Evolutionary conservation across 2,888 invertebrate genomes (phyloP).

Genomic region (Lithophane ornitopus): DNA sequence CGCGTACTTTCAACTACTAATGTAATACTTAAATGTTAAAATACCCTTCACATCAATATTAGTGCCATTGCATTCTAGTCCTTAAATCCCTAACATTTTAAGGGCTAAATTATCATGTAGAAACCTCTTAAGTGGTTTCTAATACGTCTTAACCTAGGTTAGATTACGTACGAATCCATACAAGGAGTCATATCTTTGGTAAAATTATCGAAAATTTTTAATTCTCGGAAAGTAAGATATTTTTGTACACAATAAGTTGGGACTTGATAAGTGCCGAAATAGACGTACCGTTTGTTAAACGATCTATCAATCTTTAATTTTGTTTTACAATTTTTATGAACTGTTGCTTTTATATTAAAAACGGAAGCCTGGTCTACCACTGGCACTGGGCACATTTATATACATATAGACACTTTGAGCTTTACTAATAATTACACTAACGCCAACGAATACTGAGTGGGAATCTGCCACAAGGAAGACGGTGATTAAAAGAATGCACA

Average conservation of each 20-base stretch:
- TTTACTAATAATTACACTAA: conserved; percentile 56
- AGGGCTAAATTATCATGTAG: conserved; percentile 44
- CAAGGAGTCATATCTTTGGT: conserved; percentile 71
- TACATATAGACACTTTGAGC: conserved; percentile 60
- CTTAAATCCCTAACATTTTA: conserved; percentile 41
- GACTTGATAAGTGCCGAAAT: conserved; percentile 52
- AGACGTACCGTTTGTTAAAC: conserved; percentile 38
- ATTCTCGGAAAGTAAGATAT: conserved; percentile 65
- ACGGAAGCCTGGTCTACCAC: conserved; percentile 36
- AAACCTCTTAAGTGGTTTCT: conserved; percentile 44
- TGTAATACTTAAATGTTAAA: conserved; percentile 48
- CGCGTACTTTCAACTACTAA: conserved; percentile 57
- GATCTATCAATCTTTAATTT: conserved; percentile 24
- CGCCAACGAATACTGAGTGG: conserved; percentile 51
- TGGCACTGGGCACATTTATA: conserved; percentile 47
- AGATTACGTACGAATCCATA: conserved; percentile 67
- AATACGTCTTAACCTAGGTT: conserved; percentile 57
- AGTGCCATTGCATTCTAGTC: conserved; percentile 48
- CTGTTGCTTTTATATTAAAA: conserved; percentile 38
- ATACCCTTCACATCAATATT: conserved; percentile 57
- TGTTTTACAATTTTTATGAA: conserved; percentile 31
- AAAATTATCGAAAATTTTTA: conserved; percentile 78
- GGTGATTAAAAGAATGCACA: conserved; percentile 45
- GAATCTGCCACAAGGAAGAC: conserved; percentile 58
- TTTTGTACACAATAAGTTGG: conserved; percentile 59